A percentile compares a stretch with the other conserved stretches of the same genome.
These are phyloP conservation scores for Leptobrachium leishanense DNA, from an alignment of 2,113 vertebrate genomes.

Conservation along the genomic window DNA sequence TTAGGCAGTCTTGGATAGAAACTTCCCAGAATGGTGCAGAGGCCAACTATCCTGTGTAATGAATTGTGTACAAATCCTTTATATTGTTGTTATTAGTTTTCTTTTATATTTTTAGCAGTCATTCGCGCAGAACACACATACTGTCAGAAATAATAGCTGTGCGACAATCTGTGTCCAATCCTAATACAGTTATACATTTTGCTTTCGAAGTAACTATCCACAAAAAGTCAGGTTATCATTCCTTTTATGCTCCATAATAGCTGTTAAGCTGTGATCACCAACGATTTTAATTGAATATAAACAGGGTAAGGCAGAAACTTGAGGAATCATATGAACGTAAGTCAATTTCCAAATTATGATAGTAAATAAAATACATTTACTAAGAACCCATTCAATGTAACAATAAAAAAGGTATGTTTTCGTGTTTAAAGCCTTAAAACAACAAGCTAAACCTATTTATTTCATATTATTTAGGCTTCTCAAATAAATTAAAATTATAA, in stretches of 20 bases:
- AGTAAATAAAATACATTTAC: too few relatives aligned
- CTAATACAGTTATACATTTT: neutral
- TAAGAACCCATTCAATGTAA: too few relatives aligned
- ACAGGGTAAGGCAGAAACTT: neutral
- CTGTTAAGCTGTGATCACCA: neutral
- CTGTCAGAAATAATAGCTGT: slow-evolving; percentile 4
- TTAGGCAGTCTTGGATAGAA: slow-evolving; percentile 35
- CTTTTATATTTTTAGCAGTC: slow-evolving; percentile 25
- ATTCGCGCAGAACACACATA: slow-evolving; percentile 32
- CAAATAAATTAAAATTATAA: too few relatives aligned
- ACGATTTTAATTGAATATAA: neutral
- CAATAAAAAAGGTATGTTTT: too few relatives aligned
- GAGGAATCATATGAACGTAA: neutral
- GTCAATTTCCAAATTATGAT: too few relatives aligned
- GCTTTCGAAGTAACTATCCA: neutral
- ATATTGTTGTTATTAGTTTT: slow-evolving; percentile 41
- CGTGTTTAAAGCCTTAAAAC: too few relatives aligned
- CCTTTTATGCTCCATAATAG: neutral
- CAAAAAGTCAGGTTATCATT: neutral
- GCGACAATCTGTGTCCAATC: neutral
- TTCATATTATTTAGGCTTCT: too few relatives aligned
- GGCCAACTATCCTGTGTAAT: slow-evolving; percentile 43
- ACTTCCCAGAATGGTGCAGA: slow-evolving; percentile 52
- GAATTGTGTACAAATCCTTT: slow-evolving; percentile 44
- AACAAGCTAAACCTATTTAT: too few relatives aligned